Base-by-base conservation (phyloP, 1,140 invertebrate genomes). In the Dolichoris vasculosae region DNA sequence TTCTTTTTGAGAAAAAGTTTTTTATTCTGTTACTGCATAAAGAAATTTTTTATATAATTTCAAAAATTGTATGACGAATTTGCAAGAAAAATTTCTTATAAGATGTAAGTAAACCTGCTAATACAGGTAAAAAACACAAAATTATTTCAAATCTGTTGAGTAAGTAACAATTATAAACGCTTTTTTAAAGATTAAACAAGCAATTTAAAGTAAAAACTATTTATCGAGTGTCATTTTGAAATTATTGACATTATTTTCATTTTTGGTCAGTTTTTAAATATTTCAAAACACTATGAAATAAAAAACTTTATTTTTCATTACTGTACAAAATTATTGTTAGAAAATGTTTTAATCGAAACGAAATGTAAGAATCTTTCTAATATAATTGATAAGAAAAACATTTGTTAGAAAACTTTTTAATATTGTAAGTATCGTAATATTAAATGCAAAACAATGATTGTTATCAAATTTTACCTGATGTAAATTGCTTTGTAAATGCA, bases 401-500 rank as follows among this genome's bases (percentile, higher is more conserved):
- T 30, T 32, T 32, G 63, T 67, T 67, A 67, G n/a, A 69, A 20
- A 38, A 38, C 13, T 80, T n/a, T n/a, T 85, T 81, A 48, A 59
- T 67, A 75, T 82, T 67, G 55, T n/a, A 63, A 67, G 2, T 43
- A 23, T 38, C 1, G 26, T 71, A 67, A 63, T 82, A 64, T 75
- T 73, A 55, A 40, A 35, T 51, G n/a, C 17, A 81, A 85, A 81
- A 64, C 30, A 38, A 51, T 85, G 30, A 81, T 81, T 84, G 48
- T 80, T 84, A 85, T 81, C 82, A 76, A 76, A 86, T 82, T 77
- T 77, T 69, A 59, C 80, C n/a, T 23, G 35, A 35, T 85, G 51
- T 83, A 85, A 85, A 85, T 73, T 85, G 32, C 64, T 85, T 82
- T 83, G 43, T 79, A 84, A 85, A 79, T 73, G 64, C n/a, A 51